Evolutionary conservation across 2,888 invertebrate species (phyloP).

Genomic region (Acrocyrtus sp.): DNA sequence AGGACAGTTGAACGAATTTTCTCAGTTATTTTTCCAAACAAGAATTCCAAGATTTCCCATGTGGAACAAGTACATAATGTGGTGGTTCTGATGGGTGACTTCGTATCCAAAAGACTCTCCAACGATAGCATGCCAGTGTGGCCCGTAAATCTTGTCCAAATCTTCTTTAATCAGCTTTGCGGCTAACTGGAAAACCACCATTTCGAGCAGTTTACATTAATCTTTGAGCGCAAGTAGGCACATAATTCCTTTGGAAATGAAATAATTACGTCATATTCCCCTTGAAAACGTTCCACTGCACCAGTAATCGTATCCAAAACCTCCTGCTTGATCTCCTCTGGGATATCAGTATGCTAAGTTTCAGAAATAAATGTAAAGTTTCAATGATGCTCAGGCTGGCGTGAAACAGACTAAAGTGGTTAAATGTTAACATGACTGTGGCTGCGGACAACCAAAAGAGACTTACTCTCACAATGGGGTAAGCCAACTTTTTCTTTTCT

Average conservation of each 20-base stretch:
- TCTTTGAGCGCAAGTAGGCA: no score
- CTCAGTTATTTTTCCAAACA: constrained; percentile 51
- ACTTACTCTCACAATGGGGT: constrained; percentile 46
- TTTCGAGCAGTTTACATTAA: no score
- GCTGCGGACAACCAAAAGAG: neutral
- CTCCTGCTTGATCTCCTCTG: constrained; percentile 59
- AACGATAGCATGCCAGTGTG: constrained; percentile 49
- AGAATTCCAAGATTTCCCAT: constrained; percentile 53
- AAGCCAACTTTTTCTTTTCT: constrained; percentile 25
- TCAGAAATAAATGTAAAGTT: neutral
- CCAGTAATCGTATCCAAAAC: constrained; percentile 59
- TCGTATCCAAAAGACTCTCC: constrained; percentile 55
- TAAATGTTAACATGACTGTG: neutral
- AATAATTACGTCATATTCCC: constrained; percentile 52
- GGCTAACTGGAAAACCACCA: constrained; percentile 39
- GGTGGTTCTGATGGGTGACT: constrained; percentile 49
- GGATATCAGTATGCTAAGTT: constrained; percentile 61
- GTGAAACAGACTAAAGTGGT: neutral
- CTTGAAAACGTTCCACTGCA: constrained; percentile 54
- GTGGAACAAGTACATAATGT: constrained; percentile 54
- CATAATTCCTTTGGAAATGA: no score
- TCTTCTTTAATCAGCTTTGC: constrained; percentile 53
- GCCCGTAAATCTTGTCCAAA: constrained; percentile 50
- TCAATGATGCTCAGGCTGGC: neutral
- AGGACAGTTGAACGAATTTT: no score